A percentile compares a stretch with the other conserved stretches of the same genome.
These are phyloP conservation scores for Drosophila repletoides DNA, from an alignment of 1,140 invertebrate species.

Conservation along the genomic window DNA sequence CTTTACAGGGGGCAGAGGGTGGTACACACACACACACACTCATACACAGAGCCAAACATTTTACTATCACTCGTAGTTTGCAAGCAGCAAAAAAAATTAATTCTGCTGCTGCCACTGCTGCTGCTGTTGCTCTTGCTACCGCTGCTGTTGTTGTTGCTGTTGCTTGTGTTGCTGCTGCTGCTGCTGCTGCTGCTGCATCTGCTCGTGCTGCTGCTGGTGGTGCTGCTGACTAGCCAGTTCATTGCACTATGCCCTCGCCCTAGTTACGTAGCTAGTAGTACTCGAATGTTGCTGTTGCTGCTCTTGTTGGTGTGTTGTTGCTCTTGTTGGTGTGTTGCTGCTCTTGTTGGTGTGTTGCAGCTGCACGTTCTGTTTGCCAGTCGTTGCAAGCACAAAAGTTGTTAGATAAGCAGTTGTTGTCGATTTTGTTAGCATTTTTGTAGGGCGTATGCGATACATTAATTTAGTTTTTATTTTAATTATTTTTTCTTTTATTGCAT, in stretches of 20 bases:
- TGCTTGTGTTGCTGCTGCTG: constrained; percentile 26
- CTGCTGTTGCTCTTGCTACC: constrained; percentile 15
- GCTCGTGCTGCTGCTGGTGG: constrained; percentile 25
- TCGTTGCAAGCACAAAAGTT: constrained; percentile 4
- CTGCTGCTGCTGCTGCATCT: constrained; percentile 36
- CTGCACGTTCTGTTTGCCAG: constrained; percentile 48
- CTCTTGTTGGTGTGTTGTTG: neutral
- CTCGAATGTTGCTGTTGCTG: constrained; percentile 31
- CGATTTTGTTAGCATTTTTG: neutral
- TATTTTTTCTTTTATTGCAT: constrained; percentile 6
- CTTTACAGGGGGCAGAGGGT: constrained; percentile 1
- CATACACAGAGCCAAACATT: constrained; percentile 43
- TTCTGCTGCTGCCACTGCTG: constrained; percentile 33
- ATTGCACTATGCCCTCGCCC: constrained; percentile 77
- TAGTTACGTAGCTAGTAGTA: constrained; percentile 53
- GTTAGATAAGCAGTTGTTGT: constrained; percentile 40
- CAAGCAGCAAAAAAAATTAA: constrained; percentile 40
- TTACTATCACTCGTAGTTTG: constrained; percentile 75
- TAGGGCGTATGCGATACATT: constrained; percentile 57
- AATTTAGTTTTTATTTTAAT: constrained; percentile 42
- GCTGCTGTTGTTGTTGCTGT: constrained; percentile 29
- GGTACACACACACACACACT: constrained; percentile 25
- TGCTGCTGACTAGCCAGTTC: constrained; percentile 48
- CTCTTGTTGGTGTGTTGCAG: constrained; percentile 33
- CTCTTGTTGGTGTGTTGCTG: constrained; percentile 16